Evolutionary conservation across 2,113 vertebrate species (phyloP).

Genomic region (Ivindomyrus marchei): DNA sequence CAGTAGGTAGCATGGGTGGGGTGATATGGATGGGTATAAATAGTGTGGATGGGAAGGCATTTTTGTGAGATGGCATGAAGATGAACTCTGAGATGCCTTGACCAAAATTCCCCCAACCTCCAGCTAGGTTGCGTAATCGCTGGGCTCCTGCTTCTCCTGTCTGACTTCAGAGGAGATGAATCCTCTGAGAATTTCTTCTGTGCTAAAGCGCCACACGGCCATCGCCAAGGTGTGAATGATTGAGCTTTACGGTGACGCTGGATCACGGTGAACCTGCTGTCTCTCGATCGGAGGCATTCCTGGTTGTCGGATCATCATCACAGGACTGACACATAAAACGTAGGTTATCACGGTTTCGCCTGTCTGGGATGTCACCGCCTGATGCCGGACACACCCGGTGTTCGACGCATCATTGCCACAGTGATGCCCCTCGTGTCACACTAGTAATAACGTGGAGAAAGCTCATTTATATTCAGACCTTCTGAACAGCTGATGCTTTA

Average conservation of each 20-base stretch:
- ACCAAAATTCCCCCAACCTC: background rate
- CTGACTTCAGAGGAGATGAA: background rate
- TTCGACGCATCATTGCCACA: background rate
- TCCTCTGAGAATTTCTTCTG: background rate
- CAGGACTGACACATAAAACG: background rate
- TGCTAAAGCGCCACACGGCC: background rate
- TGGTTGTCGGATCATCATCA: background rate
- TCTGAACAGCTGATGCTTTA: background rate
- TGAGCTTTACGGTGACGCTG: background rate
- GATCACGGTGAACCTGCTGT: background rate
- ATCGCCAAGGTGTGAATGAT: background rate
- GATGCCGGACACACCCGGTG: background rate
- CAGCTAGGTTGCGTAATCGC: background rate
- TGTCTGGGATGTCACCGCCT: background rate
- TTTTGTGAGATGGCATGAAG: background rate
- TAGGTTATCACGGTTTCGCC: background rate
- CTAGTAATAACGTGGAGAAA: background rate
- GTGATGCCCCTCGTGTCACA: background rate
- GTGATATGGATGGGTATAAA: background rate
- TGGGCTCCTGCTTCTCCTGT: background rate
- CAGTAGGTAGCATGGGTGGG: background rate
- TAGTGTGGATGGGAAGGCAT: background rate
- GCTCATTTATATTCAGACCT: background rate
- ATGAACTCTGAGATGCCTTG: background rate
- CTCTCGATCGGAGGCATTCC: background rate